A percentile compares a stretch with the other conserved stretches of the same genome.
Evolutionary conservation across 2,888 invertebrate species (phyloP).

Genomic region (Drosophila barbarae): DNA sequence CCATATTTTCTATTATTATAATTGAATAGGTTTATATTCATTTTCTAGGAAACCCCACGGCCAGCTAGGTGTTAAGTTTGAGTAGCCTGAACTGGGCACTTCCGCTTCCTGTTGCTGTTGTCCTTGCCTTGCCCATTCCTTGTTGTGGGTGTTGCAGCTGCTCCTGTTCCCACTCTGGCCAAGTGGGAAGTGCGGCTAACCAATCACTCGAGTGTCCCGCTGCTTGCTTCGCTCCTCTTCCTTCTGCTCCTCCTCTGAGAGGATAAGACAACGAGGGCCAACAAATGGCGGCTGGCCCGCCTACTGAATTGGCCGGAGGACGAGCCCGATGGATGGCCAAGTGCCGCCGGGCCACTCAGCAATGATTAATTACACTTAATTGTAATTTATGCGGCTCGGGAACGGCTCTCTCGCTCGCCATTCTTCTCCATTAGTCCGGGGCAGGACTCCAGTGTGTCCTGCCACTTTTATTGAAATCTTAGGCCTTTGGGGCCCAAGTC

Average conservation of each 20-base stretch:
- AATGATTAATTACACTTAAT: conserved; percentile 73
- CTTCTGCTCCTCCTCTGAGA: conserved; percentile 2
- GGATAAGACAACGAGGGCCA: conserved; percentile 20
- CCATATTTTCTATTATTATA: no score
- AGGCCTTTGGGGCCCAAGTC: conserved; percentile 31
- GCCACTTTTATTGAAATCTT: conserved; percentile 55
- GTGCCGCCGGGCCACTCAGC: conserved; percentile 35
- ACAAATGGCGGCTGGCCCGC: conserved; percentile 62
- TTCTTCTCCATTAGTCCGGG: conserved; percentile 29
- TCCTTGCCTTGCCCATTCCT: conserved; percentile 7
- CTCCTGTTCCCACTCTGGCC: conserved; percentile 24
- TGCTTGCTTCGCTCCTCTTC: background rate
- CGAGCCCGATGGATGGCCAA: conserved; percentile 41
- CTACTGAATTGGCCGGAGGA: conserved; percentile 37
- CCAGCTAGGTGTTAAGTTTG: conserved; percentile 50
- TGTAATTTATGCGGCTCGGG: conserved; percentile 62
- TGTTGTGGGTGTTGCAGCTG: conserved; percentile 29
- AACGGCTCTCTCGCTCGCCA: conserved; percentile 23
- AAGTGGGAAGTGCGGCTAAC: conserved; percentile 61
- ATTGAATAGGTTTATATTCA: background rate
- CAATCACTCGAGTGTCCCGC: conserved; percentile 49
- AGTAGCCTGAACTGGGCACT: conserved; percentile 41
- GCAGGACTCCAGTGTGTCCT: conserved; percentile 8
- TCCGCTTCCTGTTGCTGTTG: conserved; percentile 22
- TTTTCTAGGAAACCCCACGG: background rate